Base-by-base conservation (phyloP, 2,888 invertebrate genomes). In the Diarsia mendica region DNA sequence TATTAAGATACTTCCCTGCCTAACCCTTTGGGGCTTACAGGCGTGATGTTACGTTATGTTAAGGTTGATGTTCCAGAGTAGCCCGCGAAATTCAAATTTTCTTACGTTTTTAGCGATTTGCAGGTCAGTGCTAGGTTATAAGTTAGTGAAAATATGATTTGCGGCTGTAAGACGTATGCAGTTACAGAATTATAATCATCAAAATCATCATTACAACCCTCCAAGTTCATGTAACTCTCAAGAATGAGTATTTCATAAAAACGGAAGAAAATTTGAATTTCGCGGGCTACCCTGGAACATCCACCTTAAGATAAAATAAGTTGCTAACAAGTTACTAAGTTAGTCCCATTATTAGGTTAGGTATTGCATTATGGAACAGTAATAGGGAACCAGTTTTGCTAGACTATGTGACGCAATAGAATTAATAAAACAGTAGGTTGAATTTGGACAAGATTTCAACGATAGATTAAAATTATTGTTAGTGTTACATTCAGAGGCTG, bases 261-360 rank as follows among this genome's bases (percentile, higher is more conserved):
- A n/a, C n/a, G n/a, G n/a, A n/a, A n/a, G n/a, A n/a, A n/a, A n/a
- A n/a, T n/a, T n/a, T n/a, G n/a, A n/a, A n/a, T n/a, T n/a, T n/a
- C n/a, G n/a, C n/a, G n/a, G n/a, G n/a, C n/a, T n/a, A n/a, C n/a
- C n/a, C n/a, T n/a, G n/a, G n/a, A n/a, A n/a, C n/a, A n/a, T n/a
- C n/a, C n/a, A n/a, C n/a, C n/a, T n/a, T n/a, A n/a, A 87, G 80
- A 79, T 78, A 79, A 78, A 89, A 89, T 89, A 88, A 86, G 86
- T 85, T 85, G 84, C 88, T 85, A 86, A 88, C 88, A 87, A 85
- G 85, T 86, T 76, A 80, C 86, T 81, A 74, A 81, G 75, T 85
- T 72, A 73, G 74, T 74, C 46, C 84, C 85, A 88, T 88, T 89
- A 88, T 48, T 69, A 72, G 39, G 66, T 87, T 83, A 84, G 80